Percentiles rank a stretch among this genome's conserved stretches.
phyloP scores from a whole-genome alignment of 2,113 vertebrate genomes.

The Lepus americanus region DNA sequence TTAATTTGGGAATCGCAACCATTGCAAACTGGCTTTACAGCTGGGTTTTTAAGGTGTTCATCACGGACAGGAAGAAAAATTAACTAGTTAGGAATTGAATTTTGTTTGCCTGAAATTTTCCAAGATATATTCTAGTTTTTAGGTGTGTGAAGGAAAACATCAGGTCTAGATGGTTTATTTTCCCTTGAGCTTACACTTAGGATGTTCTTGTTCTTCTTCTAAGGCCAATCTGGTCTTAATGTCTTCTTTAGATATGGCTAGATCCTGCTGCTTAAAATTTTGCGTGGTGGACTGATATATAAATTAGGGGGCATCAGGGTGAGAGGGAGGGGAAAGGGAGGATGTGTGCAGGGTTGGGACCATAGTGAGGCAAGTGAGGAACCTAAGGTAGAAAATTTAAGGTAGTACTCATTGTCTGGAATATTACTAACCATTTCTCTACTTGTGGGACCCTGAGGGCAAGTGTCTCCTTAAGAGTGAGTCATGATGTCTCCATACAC shows the following conservation, averaged over 20 bases:
- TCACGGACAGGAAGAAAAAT: constrained; percentile 43
- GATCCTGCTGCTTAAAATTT: constrained; percentile 5
- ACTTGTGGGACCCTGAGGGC: neutral
- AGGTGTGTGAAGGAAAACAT: neutral
- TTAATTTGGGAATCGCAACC: constrained; percentile 75
- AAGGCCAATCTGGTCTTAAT: neutral
- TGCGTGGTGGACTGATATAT: neutral
- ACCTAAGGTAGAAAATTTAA: neutral
- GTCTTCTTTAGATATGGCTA: constrained; percentile 1
- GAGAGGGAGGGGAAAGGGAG: neutral
- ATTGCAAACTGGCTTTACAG: constrained; percentile 14
- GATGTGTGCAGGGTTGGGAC: neutral
- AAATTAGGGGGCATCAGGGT: neutral
- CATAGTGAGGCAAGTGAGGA: neutral
- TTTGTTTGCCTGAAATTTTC: constrained; percentile 1
- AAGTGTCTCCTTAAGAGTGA: neutral
- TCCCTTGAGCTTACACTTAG: neutral
- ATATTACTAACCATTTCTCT: neutral
- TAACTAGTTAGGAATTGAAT: constrained; percentile 5
- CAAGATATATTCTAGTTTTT: neutral
- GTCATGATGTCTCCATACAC: neutral
- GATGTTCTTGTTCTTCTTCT: neutral
- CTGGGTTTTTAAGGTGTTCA: constrained; percentile 41
- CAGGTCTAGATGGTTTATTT: neutral
- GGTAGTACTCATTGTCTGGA: neutral